A percentile compares a stretch with the other conserved stretches of the same genome.
These are phyloP conservation scores for Sussaba pulchella DNA, from an alignment of 2,888 invertebrate species.

Conservation along the genomic window DNA sequence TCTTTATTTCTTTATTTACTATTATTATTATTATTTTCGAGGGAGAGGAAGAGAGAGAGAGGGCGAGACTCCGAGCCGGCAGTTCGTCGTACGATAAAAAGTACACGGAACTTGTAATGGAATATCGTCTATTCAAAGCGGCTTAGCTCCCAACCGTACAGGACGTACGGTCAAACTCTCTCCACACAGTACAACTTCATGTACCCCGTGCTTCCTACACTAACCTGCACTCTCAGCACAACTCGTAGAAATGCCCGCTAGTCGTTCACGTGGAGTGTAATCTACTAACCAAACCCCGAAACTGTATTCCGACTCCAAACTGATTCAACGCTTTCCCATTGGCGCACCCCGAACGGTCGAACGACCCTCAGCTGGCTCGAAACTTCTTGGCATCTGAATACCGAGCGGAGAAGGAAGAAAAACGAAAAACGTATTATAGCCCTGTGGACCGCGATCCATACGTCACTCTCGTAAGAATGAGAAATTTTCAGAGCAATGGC, in stretches of 20 bases:
- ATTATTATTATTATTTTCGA: too few species aligned
- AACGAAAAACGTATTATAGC: slow-evolving; percentile 12
- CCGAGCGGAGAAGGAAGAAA: not conserved
- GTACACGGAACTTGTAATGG: slow-evolving; percentile 67
- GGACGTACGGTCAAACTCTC: slow-evolving; percentile 61
- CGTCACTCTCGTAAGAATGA: slow-evolving; percentile 45
- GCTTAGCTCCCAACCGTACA: slow-evolving; percentile 44
- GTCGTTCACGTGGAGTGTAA: slow-evolving; percentile 43
- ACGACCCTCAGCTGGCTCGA: slow-evolving; percentile 21
- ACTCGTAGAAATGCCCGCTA: slow-evolving; percentile 35
- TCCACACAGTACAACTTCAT: slow-evolving; percentile 30
- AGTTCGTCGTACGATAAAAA: slow-evolving; percentile 64
- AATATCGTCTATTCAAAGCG: slow-evolving; percentile 65
- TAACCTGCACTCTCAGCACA: slow-evolving; percentile 11
- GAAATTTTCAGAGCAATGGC: slow-evolving; percentile 35
- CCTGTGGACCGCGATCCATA: slow-evolving; percentile 13
- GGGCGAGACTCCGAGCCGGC: slow-evolving; percentile 61
- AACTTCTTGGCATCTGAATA: slow-evolving; percentile 38
- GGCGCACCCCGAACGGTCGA: not conserved
- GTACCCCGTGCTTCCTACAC: not conserved
- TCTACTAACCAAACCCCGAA: slow-evolving; percentile 55
- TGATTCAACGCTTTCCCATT: slow-evolving; percentile 44
- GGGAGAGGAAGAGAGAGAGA: slow-evolving; percentile 31
- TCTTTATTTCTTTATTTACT: too few species aligned
- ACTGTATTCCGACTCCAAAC: slow-evolving; percentile 48